Conservation (phyloP, 2,888 invertebrate species). For the Lasioglossum vierecki region DNA sequence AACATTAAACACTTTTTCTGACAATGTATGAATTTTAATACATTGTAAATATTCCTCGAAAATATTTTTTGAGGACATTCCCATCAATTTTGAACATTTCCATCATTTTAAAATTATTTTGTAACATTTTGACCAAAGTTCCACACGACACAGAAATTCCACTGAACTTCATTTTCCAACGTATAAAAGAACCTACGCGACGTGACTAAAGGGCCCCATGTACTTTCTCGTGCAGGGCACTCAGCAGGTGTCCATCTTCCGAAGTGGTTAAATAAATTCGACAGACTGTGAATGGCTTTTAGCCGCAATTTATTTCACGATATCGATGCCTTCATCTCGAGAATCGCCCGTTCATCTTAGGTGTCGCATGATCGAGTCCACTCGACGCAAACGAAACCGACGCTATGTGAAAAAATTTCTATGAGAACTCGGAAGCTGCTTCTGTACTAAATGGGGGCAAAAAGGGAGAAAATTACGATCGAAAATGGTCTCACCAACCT, state of each 20-base stretch:
- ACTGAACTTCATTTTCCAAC: background rate
- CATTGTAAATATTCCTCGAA: too few relatives aligned
- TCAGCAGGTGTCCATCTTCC: background rate
- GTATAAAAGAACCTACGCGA: background rate
- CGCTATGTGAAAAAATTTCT: background rate
- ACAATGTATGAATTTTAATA: too few relatives aligned
- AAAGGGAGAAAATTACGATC: background rate
- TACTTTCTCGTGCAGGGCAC: background rate
- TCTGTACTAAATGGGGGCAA: background rate
- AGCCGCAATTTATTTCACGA: background rate
- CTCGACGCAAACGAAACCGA: background rate
- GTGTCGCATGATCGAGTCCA: background rate
- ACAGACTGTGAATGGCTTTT: background rate
- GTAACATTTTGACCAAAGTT: background rate
- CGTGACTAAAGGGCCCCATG: background rate
- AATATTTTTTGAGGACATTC: too few relatives aligned
- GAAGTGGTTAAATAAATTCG: background rate
- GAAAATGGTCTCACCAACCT: background rate
- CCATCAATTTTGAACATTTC: too few relatives aligned
- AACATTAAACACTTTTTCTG: too few relatives aligned
- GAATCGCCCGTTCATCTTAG: background rate
- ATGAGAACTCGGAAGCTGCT: background rate
- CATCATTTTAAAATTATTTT: too few relatives aligned
- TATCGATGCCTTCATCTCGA: background rate
- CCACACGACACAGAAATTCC: too few relatives aligned